Evolutionary conservation across 2,797 vertebrate species (phyloP), one percentile per base, ranked within the genome.

Genomic region (Melanotaenia nigrans): DNA sequence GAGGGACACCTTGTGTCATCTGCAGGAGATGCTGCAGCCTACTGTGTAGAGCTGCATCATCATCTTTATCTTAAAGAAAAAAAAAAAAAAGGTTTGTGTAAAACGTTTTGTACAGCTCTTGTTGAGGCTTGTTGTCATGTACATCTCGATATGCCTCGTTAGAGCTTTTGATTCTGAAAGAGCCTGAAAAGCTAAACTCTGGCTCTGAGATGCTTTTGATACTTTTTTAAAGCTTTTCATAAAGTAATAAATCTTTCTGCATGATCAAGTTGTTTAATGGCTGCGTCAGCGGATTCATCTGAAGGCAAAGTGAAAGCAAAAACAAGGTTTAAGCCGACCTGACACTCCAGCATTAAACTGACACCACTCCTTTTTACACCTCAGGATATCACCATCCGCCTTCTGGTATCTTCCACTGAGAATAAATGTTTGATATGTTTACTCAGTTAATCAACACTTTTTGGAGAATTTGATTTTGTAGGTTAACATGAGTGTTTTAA

Each of bases 11-110:
- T 69, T 96, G 73, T 88, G 91, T 61, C 85, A 94, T 38, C 89
- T 96, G 5, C 93, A 94, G 75, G 85, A 92, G 65, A 80, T 96
- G 8, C 83, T 95, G 77, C 84, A 94, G 85, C 91, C 92, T 36
- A 47, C 82, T 0, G 81, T 86, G 71, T 94, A 92, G 89, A 69
- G 78, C 73, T 67, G 71, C 69, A 49, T 72, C 74, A 38, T 4
- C 55, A 2, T 51, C 25, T 22, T 20, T 62, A 55, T 16, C 55
- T 32, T 4, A 6, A 6, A 49, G 13, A 51, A 38, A 24, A 4
- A 30, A 54, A 45, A 11, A 24, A 38, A 38, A 38, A 45, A 6
- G 7, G 3, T 54, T 54, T 47, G 49, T 49, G 9, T 8, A 56
- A 22, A 54, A 47, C 4, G 13, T 61, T 82, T 77, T 79, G 16